These are phyloP conservation scores for Alcis repandata DNA, from an alignment of 2,888 invertebrate genomes.

Conservation along the genomic window DNA sequence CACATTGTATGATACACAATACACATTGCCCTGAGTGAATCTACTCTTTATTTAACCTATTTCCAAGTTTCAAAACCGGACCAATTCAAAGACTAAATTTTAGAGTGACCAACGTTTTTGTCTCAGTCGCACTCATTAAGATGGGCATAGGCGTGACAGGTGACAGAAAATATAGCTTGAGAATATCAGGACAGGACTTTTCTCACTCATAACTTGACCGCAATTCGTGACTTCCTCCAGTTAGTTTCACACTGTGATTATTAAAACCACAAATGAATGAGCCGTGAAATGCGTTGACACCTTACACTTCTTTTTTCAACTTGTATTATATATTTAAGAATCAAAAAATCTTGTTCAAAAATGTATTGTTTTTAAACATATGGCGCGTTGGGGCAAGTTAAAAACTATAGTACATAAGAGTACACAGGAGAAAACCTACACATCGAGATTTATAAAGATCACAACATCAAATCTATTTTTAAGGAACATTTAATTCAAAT, in stretches of 20 bases:
- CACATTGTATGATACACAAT: not conserved
- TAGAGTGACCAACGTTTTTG: too few relatives aligned
- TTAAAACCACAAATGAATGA: conserved; percentile 31
- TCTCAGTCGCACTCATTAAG: too few relatives aligned
- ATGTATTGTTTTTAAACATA: conserved; percentile 8
- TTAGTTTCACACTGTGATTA: conserved; percentile 27
- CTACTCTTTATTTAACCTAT: not conserved
- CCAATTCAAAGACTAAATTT: too few relatives aligned
- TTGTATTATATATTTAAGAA: not conserved
- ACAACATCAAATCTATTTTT: conserved; percentile 40
- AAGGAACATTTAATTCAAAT: conserved; percentile 8
- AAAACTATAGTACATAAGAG: not conserved
- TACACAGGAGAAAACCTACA: conserved; percentile 7
- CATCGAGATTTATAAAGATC: conserved; percentile 41
- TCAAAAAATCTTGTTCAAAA: not conserved
- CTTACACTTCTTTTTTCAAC: not conserved
- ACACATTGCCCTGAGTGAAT: not conserved
- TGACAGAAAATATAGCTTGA: too few relatives aligned
- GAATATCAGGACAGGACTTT: too few relatives aligned
- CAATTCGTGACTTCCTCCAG: conserved; percentile 27
- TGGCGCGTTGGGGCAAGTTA: conserved; percentile 13
- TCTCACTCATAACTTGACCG: conserved; percentile 5
- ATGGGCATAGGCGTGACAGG: too few relatives aligned
- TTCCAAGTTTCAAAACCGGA: too few relatives aligned
- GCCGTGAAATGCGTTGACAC: conserved; percentile 10